These are phyloP conservation scores for Lethocerus indicus DNA, from an alignment of 1,140 invertebrate genomes.

Conservation along the genomic window DNA sequence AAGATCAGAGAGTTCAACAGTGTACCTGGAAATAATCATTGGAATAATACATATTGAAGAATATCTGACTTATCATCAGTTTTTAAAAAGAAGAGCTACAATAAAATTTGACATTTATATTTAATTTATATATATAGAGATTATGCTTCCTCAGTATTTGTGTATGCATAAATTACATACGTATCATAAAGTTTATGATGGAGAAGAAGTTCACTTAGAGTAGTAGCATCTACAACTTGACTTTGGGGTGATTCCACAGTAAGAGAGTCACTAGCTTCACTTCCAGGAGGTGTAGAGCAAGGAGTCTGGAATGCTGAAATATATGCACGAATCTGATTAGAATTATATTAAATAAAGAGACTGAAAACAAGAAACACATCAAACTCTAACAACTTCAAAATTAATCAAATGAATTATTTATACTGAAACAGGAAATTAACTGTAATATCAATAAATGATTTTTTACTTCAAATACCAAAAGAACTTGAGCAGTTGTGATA, in stretches of 20 bases:
- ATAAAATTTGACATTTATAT: too few species aligned
- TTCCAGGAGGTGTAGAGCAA: conserved; percentile 77
- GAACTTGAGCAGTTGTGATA: too few species aligned
- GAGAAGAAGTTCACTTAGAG: conserved; percentile 41
- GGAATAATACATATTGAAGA: too few species aligned
- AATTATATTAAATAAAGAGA: too few species aligned
- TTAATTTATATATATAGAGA: not conserved
- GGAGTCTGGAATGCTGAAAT: conserved; percentile 73
- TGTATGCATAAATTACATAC: conserved; percentile 18
- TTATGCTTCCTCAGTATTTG: not conserved
- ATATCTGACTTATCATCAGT: too few species aligned
- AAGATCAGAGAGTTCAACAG: conserved; percentile 65
- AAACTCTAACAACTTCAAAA: not conserved
- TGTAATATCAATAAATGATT: too few species aligned
- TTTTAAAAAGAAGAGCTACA: too few species aligned
- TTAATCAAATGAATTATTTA: not conserved
- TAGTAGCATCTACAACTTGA: conserved; percentile 20
- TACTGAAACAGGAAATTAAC: too few species aligned
- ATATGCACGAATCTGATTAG: too few species aligned
- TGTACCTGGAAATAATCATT: conserved; percentile 36
- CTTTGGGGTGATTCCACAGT: conserved; percentile 9
- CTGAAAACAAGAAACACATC: not conserved
- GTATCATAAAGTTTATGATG: conserved; percentile 62
- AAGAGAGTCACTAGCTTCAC: conserved; percentile 36
- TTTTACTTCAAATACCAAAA: too few species aligned